Base-by-base conservation (phyloP, 2,888 invertebrate species). In the Cephus sareptanus region DNA sequence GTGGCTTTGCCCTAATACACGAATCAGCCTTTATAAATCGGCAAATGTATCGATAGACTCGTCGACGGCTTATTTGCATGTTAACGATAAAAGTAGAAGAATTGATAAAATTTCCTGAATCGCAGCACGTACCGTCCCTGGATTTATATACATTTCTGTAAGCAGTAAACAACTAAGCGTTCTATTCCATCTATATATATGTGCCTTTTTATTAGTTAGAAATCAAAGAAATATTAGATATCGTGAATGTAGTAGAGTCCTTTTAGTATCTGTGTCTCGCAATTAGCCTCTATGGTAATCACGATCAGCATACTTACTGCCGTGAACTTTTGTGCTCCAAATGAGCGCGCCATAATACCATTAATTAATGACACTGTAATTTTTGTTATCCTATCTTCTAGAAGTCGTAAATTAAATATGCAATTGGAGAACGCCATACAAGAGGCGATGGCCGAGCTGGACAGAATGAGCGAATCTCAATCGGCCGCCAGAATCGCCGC, bases 371-470 rank as follows among this genome's bases (percentile, higher is more conserved):
- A 85, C 81, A 34, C 73, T 80, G 56, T 81, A 79, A 82, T 81
- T 82, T 81, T 80, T 84, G 78, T 84, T 56, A 79, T 85, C 80
- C 80, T 80, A 82, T 85, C 84, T 91, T 93, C 86, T 94, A 98
- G 97, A 95, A 97, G 97, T 94, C 95, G 97, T 94, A 97, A 97
- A 96, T 93, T 97, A 94, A 97, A 97, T 92, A 95, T 95, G 85
- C 96, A 96, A 91, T 93, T 98, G 89, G 97, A 98, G 92, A 96
- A 96, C 90, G 97, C 97, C 78, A 97, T 98, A 89, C 97, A 98
- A 93, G 97, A 98, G 92, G 97, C 97, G 78, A 97, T 98, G 97
- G 94, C 95, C 83, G 97, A 97, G 92, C 92, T 98, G 89, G 97
- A 97, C 92, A 94, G 95, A 90, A 94, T 94, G 89, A 93, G 93